Conservation (phyloP, 2,888 invertebrate species). For the Epistrophella euchroma region DNA sequence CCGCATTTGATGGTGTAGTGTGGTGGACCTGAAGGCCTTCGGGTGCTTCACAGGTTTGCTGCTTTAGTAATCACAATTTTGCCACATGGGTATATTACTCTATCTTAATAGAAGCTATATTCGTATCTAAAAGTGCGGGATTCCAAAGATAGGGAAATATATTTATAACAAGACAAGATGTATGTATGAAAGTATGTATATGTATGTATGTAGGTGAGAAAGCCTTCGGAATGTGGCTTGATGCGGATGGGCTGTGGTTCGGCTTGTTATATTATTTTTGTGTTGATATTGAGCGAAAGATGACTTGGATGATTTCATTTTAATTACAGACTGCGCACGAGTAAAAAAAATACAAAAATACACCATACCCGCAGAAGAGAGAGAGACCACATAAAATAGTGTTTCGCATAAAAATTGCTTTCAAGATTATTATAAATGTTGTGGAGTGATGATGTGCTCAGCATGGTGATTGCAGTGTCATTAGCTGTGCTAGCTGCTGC, state of each 20-base stretch:
- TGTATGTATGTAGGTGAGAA: constrained; percentile 42
- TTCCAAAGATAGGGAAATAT: constrained; percentile 9
- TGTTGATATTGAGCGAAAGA: constrained; percentile 59
- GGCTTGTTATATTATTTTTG: constrained; percentile 35
- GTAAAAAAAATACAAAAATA: neutral
- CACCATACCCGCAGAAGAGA: neutral
- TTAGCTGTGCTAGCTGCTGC: constrained; percentile 11
- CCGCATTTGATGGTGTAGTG: neutral
- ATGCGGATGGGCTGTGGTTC: constrained; percentile 53
- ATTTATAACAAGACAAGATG: constrained; percentile 19
- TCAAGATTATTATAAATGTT: constrained; percentile 63
- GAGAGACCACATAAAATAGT: constrained; percentile 52
- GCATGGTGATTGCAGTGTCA: constrained; percentile 52
- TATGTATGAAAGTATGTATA: neutral
- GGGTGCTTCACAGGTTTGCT: constrained; percentile 41
- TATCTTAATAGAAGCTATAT: constrained; percentile 53
- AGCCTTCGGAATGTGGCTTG: constrained; percentile 55
- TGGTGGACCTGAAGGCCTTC: constrained; percentile 32
- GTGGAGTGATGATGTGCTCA: constrained; percentile 39
- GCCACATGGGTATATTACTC: constrained; percentile 49
- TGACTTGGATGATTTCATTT: constrained; percentile 75
- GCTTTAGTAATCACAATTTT: constrained; percentile 62
- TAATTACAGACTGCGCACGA: constrained; percentile 69
- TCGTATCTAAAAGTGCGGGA: constrained; percentile 39
- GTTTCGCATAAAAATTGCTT: constrained; percentile 61